Base-by-base conservation (phyloP, 2,888 invertebrate species). In the Diaphora mendica region DNA sequence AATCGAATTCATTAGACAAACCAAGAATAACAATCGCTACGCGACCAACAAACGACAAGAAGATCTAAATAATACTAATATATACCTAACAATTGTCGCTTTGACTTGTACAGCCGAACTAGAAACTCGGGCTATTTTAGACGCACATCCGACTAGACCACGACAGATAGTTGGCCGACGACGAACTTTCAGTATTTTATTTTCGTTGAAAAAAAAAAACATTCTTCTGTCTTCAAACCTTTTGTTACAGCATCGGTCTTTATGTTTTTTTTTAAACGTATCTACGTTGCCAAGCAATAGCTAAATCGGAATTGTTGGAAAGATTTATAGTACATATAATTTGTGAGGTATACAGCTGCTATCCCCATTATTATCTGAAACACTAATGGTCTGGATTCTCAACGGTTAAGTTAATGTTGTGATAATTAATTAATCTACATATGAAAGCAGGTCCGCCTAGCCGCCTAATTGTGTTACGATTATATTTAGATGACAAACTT, bases 91-190 rank as follows among this genome's bases (percentile, higher is more conserved):
- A 86, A 89, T 89, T 88, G 90, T 89, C 86, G 86, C 83, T 87
- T 88, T 87, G 90, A 87, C 87, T 88, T 79, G 87, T 91, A 88
- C 87, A 90, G 89, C 83, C 90, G 91, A 90, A 91, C 91, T 88
- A 89, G 90, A 90, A 86, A 90, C 90, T 78, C 85, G 68, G 85
- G 88, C 93, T 93, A 93, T 93, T 94, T 93, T 88, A 79, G 86
- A 89, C 87, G 75, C 87, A 87, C 87, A 90, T 90, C 90, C 87
- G 90, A 89, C 89, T 88, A 83, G 77, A 82, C 83, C 82, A 83
- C 91, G 94, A 94, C 94, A 93, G 91, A 92, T 93, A 91, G 90
- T 94, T 95, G 95, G 95, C 95, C 86, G 87, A 84, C 92, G 90
- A 81, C 90, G 87, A 86, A 88, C 91, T 91, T 88, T 90, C 87